Base-by-base conservation (phyloP, 2,888 invertebrate species). In the Arge pagana region DNA sequence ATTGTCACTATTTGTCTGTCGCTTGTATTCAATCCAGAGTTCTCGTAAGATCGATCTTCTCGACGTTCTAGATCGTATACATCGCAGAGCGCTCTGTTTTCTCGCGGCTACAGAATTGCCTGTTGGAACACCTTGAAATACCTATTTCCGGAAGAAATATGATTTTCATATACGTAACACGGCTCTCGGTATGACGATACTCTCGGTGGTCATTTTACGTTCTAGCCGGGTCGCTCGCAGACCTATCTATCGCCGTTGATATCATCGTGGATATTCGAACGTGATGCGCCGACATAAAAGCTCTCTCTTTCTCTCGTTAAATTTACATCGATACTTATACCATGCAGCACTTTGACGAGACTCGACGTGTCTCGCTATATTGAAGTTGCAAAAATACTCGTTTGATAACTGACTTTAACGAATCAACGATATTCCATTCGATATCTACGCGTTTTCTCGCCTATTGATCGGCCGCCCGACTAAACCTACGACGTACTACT, bases 341-440 rank as follows among this genome's bases (percentile, higher is more conserved):
- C 24, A 23, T 16, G 33, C 6, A n/a, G 10, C 23, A 24, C 23
- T 33, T 33, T 11, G n/a, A 23, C 28, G 8, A 45, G 35, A 33
- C 45, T 15, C 31, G 23, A 11, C 11, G 45, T n/a, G 15, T 19
- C 6, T 3, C 5, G 23, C 23, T 16, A 33, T 33, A 15, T 31
- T 33, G 24, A 33, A 35, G 21, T 33, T 15, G 33, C 23, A 11
- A 5, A 16, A 45, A 35, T 21, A 45, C 24, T 45, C 35, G 31
- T 45, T 45, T 35, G 45, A 45, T 45, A 45, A 24, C 45, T 15
- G 23, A 33, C 31, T 15, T n/a, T 33, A 50, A 58, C 55, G 57
- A 48, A 60, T 60, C 57, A 60, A 61, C 59, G 56, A 61, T 62
- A 62, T 57, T 16, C 57, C 35, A n/a, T n/a, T n/a, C n/a, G n/a